Evolutionary conservation across 2,888 invertebrate genomes (phyloP), one percentile per base, ranked within the genome.

Genomic region (Caradrina kadenii): DNA sequence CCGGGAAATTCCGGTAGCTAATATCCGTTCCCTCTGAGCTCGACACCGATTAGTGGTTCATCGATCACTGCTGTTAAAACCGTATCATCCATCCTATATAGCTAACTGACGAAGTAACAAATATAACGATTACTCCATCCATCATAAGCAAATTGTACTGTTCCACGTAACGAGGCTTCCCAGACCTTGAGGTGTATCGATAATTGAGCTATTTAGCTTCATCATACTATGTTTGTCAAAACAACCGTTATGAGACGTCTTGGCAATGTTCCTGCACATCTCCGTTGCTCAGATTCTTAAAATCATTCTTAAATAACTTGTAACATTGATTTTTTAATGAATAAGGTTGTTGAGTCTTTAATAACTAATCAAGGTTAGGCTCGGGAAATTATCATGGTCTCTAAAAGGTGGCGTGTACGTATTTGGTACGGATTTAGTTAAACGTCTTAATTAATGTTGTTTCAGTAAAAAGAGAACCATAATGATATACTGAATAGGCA

Each of bases 171-270:
- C 50, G 62, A 73, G 69, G 50, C 67, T 74, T 67, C 76, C 66
- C 65, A 68, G 62, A 62, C 80, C 74, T 75, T 84, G 84, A 74
- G 62, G 59, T 49, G 1, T 70, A 50, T 78, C 68, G 63, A 78
- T 84, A 83, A 85, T 80, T 77, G 63, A 72, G 54, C 73, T 68
- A 74, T 73, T 76, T 71, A 78, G 59, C 66, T 58, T 26, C 54
- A 73, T 76, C 56, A 49, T 62, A 68, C 64, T 63, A 63, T 52
- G 65, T 63, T 65, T 52, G 42, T 70, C 63, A 63, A 61, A 77
- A 78, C 67, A 81, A 67, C 48, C 71, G 52, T 71, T 66, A 62
- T 56, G 48, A 71, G 35, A 56, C n/a, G 31, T 35, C 56, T 83
- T 83, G 80, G 71, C 84, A 77, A 63, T 58, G 50, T 69, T 77